A percentile compares a stretch with the other conserved stretches of the same genome.
These are phyloP conservation scores for Kryptopterus vitreolus DNA, from an alignment of 2,797 vertebrate species.

Conservation along the genomic window DNA sequence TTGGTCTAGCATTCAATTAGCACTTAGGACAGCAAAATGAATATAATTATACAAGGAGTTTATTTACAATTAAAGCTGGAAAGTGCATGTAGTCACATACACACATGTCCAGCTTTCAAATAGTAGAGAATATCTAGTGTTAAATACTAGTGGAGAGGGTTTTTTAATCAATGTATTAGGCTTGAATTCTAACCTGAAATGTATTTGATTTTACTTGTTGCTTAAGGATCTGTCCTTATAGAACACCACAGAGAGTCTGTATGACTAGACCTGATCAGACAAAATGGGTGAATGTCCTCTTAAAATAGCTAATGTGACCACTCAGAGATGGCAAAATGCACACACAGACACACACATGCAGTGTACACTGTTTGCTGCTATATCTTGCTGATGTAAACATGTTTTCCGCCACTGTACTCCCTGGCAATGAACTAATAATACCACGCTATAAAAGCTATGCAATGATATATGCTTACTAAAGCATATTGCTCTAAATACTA, in stretches of 20 bases:
- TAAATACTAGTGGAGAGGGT: not conserved
- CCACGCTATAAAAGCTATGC: not conserved
- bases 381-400: slow-evolving; percentile 33
- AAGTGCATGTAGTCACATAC: slow-evolving; percentile 3
- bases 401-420: slow-evolving; percentile 14
- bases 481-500: slow-evolving; percentile 35
- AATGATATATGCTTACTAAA: slow-evolving; percentile 23
- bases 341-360: not conserved
- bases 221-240: not conserved
- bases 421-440: slow-evolving; percentile 8
- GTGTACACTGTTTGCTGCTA: slow-evolving; percentile 11
- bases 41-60: slow-evolving; percentile 1
- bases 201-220: slow-evolving; percentile 5
- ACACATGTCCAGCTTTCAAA: slow-evolving; percentile 13
- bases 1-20: slow-evolving; percentile 55
- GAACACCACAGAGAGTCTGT: not conserved
- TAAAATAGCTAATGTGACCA: not conserved
- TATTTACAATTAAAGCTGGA: not conserved
- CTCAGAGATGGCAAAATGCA: not conserved
- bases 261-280: not conserved
- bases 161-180: not conserved
- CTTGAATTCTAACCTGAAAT: not conserved
- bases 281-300: not conserved
- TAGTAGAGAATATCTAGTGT: not conserved
- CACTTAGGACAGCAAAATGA: slow-evolving; percentile 48